phyloP scores from a whole-genome alignment of 2,797 vertebrate genomes.

The Sebastes jordani region DNA sequence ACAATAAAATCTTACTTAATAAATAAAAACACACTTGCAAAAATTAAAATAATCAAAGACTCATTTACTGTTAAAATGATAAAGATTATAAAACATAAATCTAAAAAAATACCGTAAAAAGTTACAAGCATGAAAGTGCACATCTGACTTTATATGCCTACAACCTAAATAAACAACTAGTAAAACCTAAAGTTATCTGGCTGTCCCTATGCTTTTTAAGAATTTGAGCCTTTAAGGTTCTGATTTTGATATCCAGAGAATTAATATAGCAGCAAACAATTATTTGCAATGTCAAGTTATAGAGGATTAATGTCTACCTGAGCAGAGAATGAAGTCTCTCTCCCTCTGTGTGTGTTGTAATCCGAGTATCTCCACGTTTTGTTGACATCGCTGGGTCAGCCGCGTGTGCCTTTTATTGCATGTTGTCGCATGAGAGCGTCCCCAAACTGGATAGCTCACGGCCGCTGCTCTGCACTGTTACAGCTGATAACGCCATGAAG shows the following conservation, averaged over 20 bases:
- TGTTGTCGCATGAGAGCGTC: too few relatives aligned
- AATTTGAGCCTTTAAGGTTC: background rate
- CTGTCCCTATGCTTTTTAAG: background rate
- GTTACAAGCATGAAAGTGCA: background rate
- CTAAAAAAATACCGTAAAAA: background rate
- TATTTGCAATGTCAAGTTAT: too few relatives aligned
- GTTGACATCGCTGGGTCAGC: too few relatives aligned
- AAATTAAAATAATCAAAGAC: background rate
- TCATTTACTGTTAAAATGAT: background rate
- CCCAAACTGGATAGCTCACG: too few relatives aligned
- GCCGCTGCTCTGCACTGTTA: too few relatives aligned
- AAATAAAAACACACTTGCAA: background rate
- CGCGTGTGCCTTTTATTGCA: fast-evolving
- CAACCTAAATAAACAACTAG: background rate
- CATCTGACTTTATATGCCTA: background rate
- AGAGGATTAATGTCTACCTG: too few relatives aligned
- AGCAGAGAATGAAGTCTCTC: too few relatives aligned
- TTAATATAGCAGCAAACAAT: too few relatives aligned
- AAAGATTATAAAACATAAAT: background rate
- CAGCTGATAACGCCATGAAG: fast-evolving
- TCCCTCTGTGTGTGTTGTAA: too few relatives aligned
- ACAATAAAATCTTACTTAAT: background rate
- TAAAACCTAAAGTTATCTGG: background rate
- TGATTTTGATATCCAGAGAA: too few relatives aligned
- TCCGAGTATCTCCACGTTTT: too few relatives aligned